Evolutionary conservation across 2,113 vertebrate species (phyloP).

Genomic region (Zootoca vivipara): DNA sequence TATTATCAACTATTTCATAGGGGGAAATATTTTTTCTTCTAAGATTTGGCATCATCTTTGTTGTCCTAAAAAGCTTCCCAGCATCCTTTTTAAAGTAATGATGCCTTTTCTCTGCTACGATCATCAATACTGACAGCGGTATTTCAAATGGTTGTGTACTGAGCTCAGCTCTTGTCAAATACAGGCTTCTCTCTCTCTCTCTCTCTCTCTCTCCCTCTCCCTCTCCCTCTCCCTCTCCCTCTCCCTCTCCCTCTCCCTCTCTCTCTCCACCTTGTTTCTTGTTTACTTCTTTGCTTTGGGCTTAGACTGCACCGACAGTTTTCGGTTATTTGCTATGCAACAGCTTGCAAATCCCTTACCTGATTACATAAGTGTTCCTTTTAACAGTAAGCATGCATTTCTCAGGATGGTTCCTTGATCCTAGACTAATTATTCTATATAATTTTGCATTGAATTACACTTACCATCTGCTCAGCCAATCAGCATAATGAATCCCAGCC

Average conservation of each 20-base stretch:
- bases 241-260: neutral
- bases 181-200: neutral
- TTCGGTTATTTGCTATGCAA: slow-evolving; percentile 26
- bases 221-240: neutral
- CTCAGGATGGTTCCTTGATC: slow-evolving; percentile 31
- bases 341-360: neutral
- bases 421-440: slow-evolving; percentile 54
- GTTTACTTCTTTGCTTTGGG: slow-evolving; percentile 34
- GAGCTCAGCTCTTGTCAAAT: neutral
- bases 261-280: neutral
- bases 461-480: slow-evolving; percentile 53
- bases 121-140: slow-evolving; percentile 7
- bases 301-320: slow-evolving; percentile 19
- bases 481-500: slow-evolving; percentile 59
- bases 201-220: neutral
- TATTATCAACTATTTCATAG: slow-evolving; percentile 31
- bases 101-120: slow-evolving; percentile 29
- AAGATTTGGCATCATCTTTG: slow-evolving; percentile 38
- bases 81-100: slow-evolving; percentile 41
- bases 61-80: slow-evolving; percentile 18
- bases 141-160: slow-evolving; percentile 30
- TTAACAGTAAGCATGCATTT: slow-evolving; percentile 37
- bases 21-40: slow-evolving; percentile 42
- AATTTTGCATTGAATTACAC: slow-evolving; percentile 49
- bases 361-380: slow-evolving; percentile 36